Evolutionary conservation across 2,113 vertebrate species (phyloP).

Genomic region (Protomyctophum bolini): DNA sequence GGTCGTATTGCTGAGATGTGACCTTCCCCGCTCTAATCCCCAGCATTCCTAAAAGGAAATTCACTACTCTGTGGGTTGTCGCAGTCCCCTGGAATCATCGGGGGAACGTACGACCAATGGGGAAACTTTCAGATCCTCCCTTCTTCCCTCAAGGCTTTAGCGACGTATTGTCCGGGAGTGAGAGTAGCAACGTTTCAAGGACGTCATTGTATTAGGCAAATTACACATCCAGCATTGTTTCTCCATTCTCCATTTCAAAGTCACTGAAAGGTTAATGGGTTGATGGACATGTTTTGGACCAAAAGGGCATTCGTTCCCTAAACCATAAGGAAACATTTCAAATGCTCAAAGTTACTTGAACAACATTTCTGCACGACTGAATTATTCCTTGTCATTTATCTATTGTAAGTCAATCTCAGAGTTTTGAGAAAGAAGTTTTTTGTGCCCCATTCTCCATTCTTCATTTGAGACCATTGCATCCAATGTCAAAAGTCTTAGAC

Average conservation of each 20-base stretch:
- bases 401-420: neutral
- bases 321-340: constrained; percentile 29
- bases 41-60: constrained; percentile 40
- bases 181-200: neutral
- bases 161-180: neutral
- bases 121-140: constrained; percentile 24
- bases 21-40: constrained; percentile 42
- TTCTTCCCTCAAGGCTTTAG: constrained; percentile 18
- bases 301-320: constrained; percentile 7
- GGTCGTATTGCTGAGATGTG: constrained; percentile 13
- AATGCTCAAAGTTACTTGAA: constrained; percentile 13
- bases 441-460: no score
- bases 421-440: no score
- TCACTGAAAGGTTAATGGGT: neutral
- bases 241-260: neutral
- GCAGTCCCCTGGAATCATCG: constrained; percentile 9
- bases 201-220: neutral
- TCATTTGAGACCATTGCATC: neutral
- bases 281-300: neutral
- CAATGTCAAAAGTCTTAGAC: neutral
- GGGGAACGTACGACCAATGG: constrained; percentile 35
- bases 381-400: neutral
- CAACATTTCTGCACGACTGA: neutral
- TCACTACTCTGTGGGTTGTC: constrained; percentile 36
- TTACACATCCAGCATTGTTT: neutral